Base-by-base conservation (phyloP, 2,888 invertebrate species). In the Troides oblongomaculatus region DNA sequence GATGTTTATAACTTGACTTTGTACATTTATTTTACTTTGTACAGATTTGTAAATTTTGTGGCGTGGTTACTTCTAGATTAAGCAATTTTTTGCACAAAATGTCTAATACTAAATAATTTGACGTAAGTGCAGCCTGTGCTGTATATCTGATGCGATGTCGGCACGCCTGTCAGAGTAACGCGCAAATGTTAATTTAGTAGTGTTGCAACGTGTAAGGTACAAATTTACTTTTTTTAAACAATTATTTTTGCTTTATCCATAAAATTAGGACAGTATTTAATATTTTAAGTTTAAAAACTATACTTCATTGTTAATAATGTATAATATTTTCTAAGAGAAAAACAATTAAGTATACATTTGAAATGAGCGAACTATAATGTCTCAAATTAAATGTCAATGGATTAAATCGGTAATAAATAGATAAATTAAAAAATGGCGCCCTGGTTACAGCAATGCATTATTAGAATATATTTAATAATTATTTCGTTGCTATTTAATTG, bases 31-130 rank as follows among this genome's bases (percentile, higher is more conserved):
- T 84, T 58, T 82, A 76, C 78, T 82, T 39, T 39, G 87, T 87
- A 88, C 84, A 87, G 83, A 81, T 79, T 76, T 82, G 78, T 86
- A 84, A 79, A 84, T 84, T 85, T 79, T 79, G 83, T 87, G 81
- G 83, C 86, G 83, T 87, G 81, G 82, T 83, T 84, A 79, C 79
- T 82, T 87, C 83, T 86, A 84, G 83, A 77, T 74, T 86, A 84
- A 84, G 81, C 66, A 57, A 23, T 62, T 81, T 84, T 78, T 83
- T 86, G 87, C 88, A 88, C 88, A 84, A 86, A 81, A 76, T 79
- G 78, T 81, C 80, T 78, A 81, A 72, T 64, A 71, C 69, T 69
- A 50, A 66, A 71, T 68, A 56, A 43, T 50, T 50, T 43, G 60
- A 62, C 53, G 43, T 66, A 50, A 59, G 57, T 62, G 70, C 70